phyloP scores from a whole-genome alignment of 2,888 invertebrate species.

The Uropetala carovei region DNA sequence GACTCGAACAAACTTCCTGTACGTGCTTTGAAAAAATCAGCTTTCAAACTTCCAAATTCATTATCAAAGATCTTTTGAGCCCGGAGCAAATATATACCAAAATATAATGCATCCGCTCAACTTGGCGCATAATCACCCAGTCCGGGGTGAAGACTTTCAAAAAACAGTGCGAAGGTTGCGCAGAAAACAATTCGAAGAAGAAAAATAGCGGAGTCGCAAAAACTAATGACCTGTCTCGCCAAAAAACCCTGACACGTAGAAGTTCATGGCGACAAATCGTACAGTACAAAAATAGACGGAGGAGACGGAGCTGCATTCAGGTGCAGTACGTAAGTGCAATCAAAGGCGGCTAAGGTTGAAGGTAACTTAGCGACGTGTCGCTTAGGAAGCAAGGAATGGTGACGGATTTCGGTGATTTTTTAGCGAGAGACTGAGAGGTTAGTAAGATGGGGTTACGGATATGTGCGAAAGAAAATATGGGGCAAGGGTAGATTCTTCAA shows the following conservation, averaged over 20 bases:
- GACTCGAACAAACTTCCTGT: too few relatives aligned
- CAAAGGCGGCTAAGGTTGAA: not conserved
- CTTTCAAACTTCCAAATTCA: too few relatives aligned
- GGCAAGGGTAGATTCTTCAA: not conserved
- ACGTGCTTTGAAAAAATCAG: too few relatives aligned
- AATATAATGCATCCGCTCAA: not conserved
- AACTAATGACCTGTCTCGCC: not conserved
- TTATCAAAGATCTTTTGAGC: not conserved
- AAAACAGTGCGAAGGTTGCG: not conserved
- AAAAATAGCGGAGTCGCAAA: not conserved
- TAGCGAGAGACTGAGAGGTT: not conserved
- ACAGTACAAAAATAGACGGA: not conserved
- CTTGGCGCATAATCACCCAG: not conserved
- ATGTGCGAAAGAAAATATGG: not conserved
- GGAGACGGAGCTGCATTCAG: not conserved
- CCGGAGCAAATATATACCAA: not conserved
- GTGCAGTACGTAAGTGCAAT: not conserved
- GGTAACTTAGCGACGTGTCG: not conserved
- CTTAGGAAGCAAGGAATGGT: not conserved
- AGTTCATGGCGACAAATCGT: not conserved
- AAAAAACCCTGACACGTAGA: not conserved
- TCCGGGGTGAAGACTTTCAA: constrained; percentile 23
- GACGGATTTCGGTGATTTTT: not conserved
- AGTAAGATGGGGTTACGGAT: not conserved
- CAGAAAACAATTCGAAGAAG: not conserved